These are phyloP conservation scores for Ectemnius cavifrons DNA, from an alignment of 2,888 invertebrate species.

Conservation along the genomic window DNA sequence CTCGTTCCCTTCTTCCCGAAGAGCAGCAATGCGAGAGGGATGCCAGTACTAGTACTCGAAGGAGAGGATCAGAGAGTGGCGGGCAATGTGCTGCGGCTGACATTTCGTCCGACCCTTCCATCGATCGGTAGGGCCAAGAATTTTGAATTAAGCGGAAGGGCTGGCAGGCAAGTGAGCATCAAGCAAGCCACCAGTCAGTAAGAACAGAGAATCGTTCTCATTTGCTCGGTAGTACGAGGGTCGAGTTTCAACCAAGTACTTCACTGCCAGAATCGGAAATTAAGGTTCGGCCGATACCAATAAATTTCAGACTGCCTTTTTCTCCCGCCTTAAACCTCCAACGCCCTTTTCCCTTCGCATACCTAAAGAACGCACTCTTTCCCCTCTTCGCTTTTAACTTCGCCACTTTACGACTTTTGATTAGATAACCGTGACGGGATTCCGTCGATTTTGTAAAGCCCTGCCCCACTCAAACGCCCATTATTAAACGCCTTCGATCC, in stretches of 20 bases:
- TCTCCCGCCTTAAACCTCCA: neutral
- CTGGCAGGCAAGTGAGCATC: too few species aligned
- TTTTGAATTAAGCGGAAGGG: slow-evolving; percentile 26
- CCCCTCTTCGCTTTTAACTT: neutral
- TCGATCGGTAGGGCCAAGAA: slow-evolving; percentile 10
- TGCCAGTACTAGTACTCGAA: neutral
- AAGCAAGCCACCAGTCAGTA: neutral
- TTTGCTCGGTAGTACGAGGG: slow-evolving; percentile 15
- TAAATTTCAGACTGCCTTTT: slow-evolving; percentile 34
- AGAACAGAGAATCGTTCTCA: slow-evolving; percentile 17
- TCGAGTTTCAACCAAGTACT: slow-evolving; percentile 4
- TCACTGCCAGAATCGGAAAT: slow-evolving; percentile 37
- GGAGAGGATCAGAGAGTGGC: neutral
- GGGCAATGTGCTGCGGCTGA: slow-evolving; percentile 30
- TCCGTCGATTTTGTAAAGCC: neutral
- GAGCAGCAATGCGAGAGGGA: too few species aligned
- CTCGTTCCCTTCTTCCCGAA: too few species aligned
- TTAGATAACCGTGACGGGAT: too few species aligned
- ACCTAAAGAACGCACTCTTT: neutral
- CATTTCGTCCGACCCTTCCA: slow-evolving; percentile 13
- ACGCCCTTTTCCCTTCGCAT: neutral
- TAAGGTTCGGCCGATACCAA: slow-evolving; percentile 40
- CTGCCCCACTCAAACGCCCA: too few species aligned
- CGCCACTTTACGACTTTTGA: neutral
- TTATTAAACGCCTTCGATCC: too few species aligned